phyloP scores from a whole-genome alignment of 2,113 vertebrate species.

The Aegithalos caudatus region DNA sequence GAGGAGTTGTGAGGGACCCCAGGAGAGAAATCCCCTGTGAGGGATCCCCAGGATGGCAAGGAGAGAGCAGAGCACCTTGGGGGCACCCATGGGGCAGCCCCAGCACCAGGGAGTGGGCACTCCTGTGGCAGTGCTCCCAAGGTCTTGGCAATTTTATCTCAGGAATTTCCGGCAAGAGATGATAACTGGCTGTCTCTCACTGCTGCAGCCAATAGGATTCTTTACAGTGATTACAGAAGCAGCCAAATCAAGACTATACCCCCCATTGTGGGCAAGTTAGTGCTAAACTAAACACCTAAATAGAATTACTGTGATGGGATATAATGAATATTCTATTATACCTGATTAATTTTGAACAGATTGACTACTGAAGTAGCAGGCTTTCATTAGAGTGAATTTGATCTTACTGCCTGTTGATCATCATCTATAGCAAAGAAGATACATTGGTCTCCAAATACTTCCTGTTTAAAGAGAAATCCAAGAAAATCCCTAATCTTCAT shows the following conservation, averaged over 20 bases:
- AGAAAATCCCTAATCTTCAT: not conserved
- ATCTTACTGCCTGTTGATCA: not conserved
- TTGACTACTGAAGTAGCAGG: not conserved
- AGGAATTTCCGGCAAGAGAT: not conserved
- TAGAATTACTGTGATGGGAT: not conserved
- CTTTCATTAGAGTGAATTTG: not conserved
- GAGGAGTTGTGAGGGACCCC: rapidly evolving
- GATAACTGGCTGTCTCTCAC: not conserved
- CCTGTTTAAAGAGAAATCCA: not conserved
- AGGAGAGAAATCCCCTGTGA: no score
- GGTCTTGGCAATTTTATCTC: not conserved
- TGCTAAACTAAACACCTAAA: not conserved
- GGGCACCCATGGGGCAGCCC: not conserved
- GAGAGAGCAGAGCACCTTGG: not conserved
- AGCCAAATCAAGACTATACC: not conserved
- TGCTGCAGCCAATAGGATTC: not conserved
- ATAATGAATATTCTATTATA: not conserved
- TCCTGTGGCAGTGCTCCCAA: rapidly evolving
- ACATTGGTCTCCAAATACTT: not conserved
- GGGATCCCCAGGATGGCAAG: not conserved
- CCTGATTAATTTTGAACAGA: not conserved
- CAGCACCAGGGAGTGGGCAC: not conserved
- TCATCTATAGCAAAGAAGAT: not conserved
- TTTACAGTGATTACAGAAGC: not conserved
- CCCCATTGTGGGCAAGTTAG: not conserved